Base-by-base conservation (phyloP, 2,113 vertebrate genomes). In the Pluvialis apricaria region DNA sequence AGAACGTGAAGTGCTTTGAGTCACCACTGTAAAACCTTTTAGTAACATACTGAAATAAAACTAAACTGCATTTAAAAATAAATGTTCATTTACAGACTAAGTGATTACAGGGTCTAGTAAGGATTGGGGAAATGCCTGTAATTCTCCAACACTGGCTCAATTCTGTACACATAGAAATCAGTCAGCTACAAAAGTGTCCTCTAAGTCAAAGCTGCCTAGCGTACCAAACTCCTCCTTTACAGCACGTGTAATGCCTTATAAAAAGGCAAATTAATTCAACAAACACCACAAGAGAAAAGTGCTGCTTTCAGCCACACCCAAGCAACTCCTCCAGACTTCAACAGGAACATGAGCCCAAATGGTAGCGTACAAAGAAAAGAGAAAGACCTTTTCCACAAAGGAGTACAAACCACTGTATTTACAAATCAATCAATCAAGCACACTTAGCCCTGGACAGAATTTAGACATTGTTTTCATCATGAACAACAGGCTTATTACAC, bases 1-100 rank as follows among this genome's bases (percentile, higher is more conserved):
- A 84, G 92, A 82, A 85, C 4, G 32, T 28, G 92, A 95, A 97
- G 91, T 79, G 86, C 83, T 88, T 84, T 87, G 86, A 91, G 91
- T 89, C 86, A 92, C 86, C 6, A 3, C 61, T 79, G 83, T 31
- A 84, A 81, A 88, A 79, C 77, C 91, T 79, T 89, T 83, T n/a
- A 82, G 89, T 29, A 79, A 91, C 49, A 72, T 10, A 22, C 62
- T 44, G 76, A 75, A 91, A 79, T 60, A 77, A 79, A 89, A 91
- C 36, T 61, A 34, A 88, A 82, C 58, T 42, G 88, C 21, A 38
- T 82, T 94, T 91, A 57, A 84, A 94, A 96, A 88, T 60, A 94
- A 86, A 79, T 20, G 57, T 8, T 80, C 70, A 38, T 9, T 28
- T 58, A 65, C 47, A 91, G 73, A 40, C 44, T 2, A 65, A 81